Conservation (phyloP, 2,888 invertebrate species). For the Imbricaverruca yamaguchii region DNA sequence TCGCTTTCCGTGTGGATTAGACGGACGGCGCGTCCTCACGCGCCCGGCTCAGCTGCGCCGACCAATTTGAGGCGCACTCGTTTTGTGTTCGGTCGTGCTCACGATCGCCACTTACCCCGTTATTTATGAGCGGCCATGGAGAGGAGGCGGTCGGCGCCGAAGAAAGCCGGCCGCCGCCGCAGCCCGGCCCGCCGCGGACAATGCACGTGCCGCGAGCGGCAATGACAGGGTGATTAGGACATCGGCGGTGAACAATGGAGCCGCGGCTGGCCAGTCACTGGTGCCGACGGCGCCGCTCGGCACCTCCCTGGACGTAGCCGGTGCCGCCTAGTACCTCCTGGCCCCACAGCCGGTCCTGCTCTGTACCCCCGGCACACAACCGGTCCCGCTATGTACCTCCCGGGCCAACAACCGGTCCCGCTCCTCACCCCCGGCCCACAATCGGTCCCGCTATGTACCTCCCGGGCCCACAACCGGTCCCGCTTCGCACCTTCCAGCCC, state of each 20-base stretch:
- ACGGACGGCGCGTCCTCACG: not conserved
- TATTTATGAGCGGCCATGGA: not conserved
- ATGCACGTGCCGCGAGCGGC: not conserved
- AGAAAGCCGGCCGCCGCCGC: not conserved
- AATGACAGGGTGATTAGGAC: not conserved
- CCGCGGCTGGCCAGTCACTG: not conserved
- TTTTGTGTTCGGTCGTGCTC: too few relatives aligned
- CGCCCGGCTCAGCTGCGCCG: not conserved
- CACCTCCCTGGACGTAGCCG: not conserved
- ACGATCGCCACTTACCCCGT: not conserved
- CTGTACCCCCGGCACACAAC: too few relatives aligned
- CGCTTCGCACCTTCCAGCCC: too few relatives aligned
- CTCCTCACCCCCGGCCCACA: too few relatives aligned
- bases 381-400: too few relatives aligned
- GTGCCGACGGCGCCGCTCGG: not conserved
- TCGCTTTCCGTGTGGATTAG: not conserved
- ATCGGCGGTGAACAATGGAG: not conserved
- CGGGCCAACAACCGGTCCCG: too few relatives aligned
- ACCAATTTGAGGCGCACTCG: too few relatives aligned
- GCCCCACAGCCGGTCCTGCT: not conserved
- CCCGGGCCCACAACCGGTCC: too few relatives aligned
- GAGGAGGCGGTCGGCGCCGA: not conserved
- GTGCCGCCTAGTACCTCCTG: too few relatives aligned
- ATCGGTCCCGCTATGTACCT: too few relatives aligned
- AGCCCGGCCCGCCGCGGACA: not conserved